phyloP scores from a whole-genome alignment of 2,113 vertebrate species.

The Piliocolobus tephrosceles region DNA sequence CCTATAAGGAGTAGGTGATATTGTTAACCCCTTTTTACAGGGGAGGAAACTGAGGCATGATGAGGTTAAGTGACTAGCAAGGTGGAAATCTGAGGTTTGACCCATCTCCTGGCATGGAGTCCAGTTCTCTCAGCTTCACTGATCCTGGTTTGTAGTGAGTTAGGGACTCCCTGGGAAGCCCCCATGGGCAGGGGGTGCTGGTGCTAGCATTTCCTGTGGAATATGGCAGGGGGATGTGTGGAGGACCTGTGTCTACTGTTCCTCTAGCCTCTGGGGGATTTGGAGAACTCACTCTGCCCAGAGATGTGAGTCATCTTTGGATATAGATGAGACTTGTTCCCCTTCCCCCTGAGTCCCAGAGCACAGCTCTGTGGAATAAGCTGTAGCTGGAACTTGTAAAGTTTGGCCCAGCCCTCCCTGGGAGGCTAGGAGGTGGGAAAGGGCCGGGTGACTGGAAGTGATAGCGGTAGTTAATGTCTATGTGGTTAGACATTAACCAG shows the following conservation, averaged over 20 bases:
- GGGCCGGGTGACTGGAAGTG: background rate
- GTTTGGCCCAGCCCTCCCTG: background rate
- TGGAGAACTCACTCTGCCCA: background rate
- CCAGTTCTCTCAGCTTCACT: background rate
- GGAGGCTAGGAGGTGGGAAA: background rate
- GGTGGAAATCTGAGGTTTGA: background rate
- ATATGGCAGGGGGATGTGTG: background rate
- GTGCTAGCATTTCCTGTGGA: background rate
- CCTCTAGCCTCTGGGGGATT: background rate
- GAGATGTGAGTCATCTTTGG: background rate
- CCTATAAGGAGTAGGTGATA: background rate
- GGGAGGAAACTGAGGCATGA: background rate
- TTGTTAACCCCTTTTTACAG: background rate
- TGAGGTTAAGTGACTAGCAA: background rate
- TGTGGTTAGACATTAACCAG: too few relatives aligned
- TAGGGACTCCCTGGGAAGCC: background rate
- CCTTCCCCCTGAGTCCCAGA: rapidly evolving
- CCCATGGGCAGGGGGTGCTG: background rate
- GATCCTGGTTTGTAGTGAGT: background rate
- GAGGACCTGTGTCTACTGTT: background rate
- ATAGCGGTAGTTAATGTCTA: background rate
- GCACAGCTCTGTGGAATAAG: background rate
- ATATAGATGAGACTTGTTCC: background rate
- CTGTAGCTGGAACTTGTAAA: background rate
- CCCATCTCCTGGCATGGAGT: background rate